Conservation (phyloP, 2,113 vertebrate genomes). For the Tyto alba region DNA sequence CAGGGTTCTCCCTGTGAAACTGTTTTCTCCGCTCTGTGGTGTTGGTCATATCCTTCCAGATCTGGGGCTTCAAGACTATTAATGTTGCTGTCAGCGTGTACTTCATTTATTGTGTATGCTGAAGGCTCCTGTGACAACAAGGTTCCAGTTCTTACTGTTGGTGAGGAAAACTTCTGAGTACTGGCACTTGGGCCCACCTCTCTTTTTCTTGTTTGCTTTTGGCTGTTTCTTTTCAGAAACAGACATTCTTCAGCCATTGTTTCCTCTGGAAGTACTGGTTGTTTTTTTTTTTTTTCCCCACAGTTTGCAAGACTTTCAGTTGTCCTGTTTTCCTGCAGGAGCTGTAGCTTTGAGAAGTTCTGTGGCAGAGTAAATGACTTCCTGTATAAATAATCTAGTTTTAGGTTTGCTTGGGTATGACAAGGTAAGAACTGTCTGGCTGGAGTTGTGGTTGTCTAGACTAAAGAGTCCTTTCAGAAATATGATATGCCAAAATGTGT, state of each 20-base stretch:
- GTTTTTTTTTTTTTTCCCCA: accelerated
- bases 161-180: not conserved
- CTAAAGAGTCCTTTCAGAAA: not conserved
- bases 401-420: not conserved
- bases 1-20: not conserved
- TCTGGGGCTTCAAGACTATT: not conserved
- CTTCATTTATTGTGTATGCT: not conserved
- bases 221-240: not conserved
- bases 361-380: not conserved
- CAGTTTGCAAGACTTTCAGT: not conserved
- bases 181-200: not conserved
- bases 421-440: constrained; percentile 28
- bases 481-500: not conserved
- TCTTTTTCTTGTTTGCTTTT: not conserved
- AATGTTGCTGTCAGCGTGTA: not conserved
- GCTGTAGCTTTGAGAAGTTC: not conserved
- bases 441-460: not conserved
- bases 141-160: not conserved
- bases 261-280: not conserved
- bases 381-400: constrained; percentile 24
- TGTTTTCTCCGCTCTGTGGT: not conserved
- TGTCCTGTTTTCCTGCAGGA: constrained; percentile 4
- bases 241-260: not conserved
- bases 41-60: not conserved
- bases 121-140: not conserved